Conservation (phyloP, 2,113 vertebrate species). For the Notothenia coriiceps region DNA sequence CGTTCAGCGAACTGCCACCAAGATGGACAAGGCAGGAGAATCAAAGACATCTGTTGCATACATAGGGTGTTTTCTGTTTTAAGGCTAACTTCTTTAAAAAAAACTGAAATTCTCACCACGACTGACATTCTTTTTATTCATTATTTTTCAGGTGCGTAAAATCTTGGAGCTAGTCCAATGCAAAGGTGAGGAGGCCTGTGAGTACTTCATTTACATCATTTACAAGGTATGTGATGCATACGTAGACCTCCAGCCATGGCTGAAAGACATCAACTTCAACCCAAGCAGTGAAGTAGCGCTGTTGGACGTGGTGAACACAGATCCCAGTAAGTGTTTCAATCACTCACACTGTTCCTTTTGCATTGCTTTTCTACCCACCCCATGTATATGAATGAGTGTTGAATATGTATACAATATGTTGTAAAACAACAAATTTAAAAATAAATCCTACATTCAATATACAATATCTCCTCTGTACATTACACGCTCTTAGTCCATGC, state of each 20-base stretch:
- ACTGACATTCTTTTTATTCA: background rate
- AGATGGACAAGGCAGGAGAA: conserved; percentile 88
- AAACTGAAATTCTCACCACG: background rate
- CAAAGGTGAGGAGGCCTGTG: conserved; percentile 93
- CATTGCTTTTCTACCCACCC: background rate
- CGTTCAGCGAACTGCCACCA: conserved; percentile 85
- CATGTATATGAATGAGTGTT: background rate
- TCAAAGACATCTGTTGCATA: too few relatives aligned
- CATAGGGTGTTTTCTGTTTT: too few relatives aligned
- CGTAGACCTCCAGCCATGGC: conserved; percentile 91
- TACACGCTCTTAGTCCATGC: too few relatives aligned
- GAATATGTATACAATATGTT: background rate
- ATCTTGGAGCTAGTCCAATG: conserved; percentile 93
- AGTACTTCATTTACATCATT: conserved; percentile 89
- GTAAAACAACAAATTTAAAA: background rate
- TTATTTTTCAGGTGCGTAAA: conserved; percentile 89
- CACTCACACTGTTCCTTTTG: background rate
- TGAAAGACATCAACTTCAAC: conserved; percentile 86
- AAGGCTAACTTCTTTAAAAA: background rate
- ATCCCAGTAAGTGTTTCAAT: conserved; percentile 87
- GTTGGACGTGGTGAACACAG: conserved; percentile 90
- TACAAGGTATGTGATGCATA: conserved; percentile 90
- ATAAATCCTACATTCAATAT: background rate
- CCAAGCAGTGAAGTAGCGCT: conserved; percentile 80
- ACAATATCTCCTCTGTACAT: too few relatives aligned